Conservation (phyloP, 2,888 invertebrate genomes). For the Halictus ligatus region DNA sequence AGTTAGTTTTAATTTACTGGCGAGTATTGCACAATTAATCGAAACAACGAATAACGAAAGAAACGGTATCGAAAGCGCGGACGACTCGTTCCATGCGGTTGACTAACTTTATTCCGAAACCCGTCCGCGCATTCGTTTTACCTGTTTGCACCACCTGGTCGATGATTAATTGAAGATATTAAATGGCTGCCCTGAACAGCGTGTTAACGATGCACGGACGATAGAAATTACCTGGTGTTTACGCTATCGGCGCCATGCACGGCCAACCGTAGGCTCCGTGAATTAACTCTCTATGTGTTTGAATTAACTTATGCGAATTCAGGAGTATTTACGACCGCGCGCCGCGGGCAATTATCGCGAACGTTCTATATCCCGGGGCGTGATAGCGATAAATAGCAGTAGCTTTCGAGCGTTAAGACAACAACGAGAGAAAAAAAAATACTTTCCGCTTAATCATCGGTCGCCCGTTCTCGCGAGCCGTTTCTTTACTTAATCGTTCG, state of each 20-base stretch:
- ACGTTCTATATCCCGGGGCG: not conserved
- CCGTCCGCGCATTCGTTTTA: constrained; percentile 42
- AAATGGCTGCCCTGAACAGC: constrained; percentile 34
- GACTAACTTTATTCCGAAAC: constrained; percentile 47
- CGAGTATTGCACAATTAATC: not conserved
- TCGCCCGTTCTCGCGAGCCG: not conserved
- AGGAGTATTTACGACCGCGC: constrained; percentile 16
- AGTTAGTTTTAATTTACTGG: not conserved
- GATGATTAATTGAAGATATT: constrained; percentile 64
- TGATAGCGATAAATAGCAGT: not conserved
- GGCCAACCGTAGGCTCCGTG: not conserved
- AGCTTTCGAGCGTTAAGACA: not conserved
- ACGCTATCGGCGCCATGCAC: constrained; percentile 37
- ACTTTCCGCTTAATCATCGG: not conserved
- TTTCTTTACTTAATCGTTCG: not conserved
- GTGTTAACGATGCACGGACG: constrained; percentile 38
- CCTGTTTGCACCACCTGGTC: constrained; percentile 47
- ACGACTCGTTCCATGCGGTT: constrained; percentile 17
- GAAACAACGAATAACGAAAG: not conserved
- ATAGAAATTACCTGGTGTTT: constrained; percentile 64
- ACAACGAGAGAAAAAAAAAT: no score
- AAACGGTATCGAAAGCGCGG: constrained; percentile 10
- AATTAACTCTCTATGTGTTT: constrained; percentile 31
- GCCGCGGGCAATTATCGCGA: constrained; percentile 4
- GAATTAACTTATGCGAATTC: constrained; percentile 25